Evolutionary conservation across 2,797 vertebrate species (phyloP).

Genomic region (Sebastes diploproa): DNA sequence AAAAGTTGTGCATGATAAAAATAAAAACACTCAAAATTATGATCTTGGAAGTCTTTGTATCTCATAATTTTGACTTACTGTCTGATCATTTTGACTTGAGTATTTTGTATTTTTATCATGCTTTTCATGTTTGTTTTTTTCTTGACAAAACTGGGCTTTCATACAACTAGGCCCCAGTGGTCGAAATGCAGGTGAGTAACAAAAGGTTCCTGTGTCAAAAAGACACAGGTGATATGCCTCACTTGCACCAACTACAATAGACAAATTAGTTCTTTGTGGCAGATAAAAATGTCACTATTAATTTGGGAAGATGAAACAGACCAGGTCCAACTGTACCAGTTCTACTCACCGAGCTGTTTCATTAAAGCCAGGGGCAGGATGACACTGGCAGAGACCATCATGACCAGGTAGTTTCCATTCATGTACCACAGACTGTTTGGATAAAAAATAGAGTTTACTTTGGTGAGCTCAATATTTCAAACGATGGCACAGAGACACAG

Average conservation of each 20-base stretch:
- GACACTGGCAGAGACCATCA: slow-evolving; percentile 88
- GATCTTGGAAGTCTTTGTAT: not conserved
- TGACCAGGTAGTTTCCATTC: slow-evolving; percentile 97
- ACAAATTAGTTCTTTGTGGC: not conserved
- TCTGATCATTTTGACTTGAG: not conserved
- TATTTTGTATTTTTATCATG: not conserved
- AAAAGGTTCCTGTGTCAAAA: not conserved
- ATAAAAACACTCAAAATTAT: not conserved
- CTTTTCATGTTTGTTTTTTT: not conserved
- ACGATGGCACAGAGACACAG: slow-evolving; percentile 20
- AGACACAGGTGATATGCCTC: not conserved
- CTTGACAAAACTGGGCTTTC: not conserved
- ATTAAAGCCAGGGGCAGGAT: slow-evolving; percentile 95
- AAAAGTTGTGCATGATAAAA: not conserved
- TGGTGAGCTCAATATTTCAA: slow-evolving; percentile 38
- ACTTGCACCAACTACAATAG: not conserved
- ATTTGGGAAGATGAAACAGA: not conserved
- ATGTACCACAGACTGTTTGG: slow-evolving; percentile 91
- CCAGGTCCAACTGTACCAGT: not conserved
- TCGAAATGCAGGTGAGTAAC: not conserved
- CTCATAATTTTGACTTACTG: not conserved
- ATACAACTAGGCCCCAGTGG: not conserved
- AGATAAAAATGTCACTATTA: not conserved
- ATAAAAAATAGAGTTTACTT: slow-evolving; percentile 53
- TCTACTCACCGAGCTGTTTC: slow-evolving; percentile 95